Conservation (phyloP, 2,888 invertebrate genomes). For the Macaria notata region DNA sequence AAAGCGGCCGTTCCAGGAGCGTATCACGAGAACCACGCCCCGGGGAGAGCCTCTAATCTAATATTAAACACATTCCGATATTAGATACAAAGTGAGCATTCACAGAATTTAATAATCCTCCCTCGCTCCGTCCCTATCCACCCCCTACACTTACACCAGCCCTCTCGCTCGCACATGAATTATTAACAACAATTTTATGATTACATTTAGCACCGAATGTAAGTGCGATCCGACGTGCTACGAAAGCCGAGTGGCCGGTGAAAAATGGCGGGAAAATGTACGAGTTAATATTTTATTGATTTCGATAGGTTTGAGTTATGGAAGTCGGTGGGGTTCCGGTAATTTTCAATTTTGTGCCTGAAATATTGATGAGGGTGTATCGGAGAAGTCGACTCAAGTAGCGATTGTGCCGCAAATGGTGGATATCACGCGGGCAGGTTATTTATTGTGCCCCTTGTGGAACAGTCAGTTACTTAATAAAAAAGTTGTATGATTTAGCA, state of each 20-base stretch:
- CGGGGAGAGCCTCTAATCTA: constrained; percentile 69
- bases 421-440: too few species aligned
- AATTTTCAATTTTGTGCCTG: constrained; percentile 80
- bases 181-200: constrained; percentile 82
- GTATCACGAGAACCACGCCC: constrained; percentile 68
- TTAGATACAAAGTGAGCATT: constrained; percentile 82
- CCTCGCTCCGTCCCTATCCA: constrained; percentile 44
- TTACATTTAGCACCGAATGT: constrained; percentile 77
- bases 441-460: too few species aligned
- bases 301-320: constrained; percentile 79
- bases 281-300: constrained; percentile 80
- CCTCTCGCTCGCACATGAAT: constrained; percentile 63
- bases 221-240: constrained; percentile 74
- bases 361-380: constrained; percentile 63
- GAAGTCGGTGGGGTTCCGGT: constrained; percentile 61
- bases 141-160: constrained; percentile 24
- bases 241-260: constrained; percentile 68
- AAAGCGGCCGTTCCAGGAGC: constrained; percentile 60
- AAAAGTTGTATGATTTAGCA: too few species aligned
- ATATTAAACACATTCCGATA: constrained; percentile 82
- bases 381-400: too few species aligned
- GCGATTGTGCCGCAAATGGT: constrained; percentile 5
- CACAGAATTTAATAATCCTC: constrained; percentile 80
- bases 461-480: too few species aligned
- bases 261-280: constrained; percentile 74